A percentile compares a stretch with the other conserved stretches of the same genome.
phyloP scores from a whole-genome alignment of 2,113 vertebrate genomes.

The Argyrosomus japonicus region DNA sequence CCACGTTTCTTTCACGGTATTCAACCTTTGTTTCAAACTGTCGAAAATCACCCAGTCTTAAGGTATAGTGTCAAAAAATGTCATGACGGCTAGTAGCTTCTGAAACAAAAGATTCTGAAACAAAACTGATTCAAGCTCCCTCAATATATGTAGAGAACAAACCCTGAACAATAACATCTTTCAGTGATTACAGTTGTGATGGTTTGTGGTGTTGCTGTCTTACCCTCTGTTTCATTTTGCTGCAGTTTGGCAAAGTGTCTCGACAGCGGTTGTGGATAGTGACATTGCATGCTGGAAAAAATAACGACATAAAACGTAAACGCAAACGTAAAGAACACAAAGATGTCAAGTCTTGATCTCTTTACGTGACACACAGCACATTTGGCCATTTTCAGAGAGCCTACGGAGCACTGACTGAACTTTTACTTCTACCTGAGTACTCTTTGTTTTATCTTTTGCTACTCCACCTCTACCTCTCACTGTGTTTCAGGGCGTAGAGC shows the following conservation, averaged over 20 bases:
- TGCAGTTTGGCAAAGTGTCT: conserved; percentile 92
- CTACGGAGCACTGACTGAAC: not conserved
- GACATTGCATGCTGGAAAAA: conserved; percentile 89
- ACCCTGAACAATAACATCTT: not conserved
- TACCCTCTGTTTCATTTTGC: conserved; percentile 96
- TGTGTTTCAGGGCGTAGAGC: too few relatives aligned
- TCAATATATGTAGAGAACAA: not conserved
- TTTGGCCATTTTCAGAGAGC: not conserved
- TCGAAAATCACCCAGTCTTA: not conserved
- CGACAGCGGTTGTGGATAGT: conserved; percentile 97
- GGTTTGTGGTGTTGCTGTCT: conserved; percentile 46
- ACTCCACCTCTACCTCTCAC: not conserved
- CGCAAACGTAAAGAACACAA: not conserved
- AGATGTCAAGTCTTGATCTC: not conserved
- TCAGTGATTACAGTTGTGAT: not conserved
- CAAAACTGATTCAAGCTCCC: not conserved
- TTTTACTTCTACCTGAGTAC: not conserved
- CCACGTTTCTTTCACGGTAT: not conserved
- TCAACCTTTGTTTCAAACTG: not conserved
- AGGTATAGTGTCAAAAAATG: not conserved
- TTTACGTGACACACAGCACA: not conserved
- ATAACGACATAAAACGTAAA: conserved; percentile 8
- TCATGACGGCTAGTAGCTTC: not conserved
- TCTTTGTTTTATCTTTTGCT: not conserved
- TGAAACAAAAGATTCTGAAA: too few relatives aligned